phyloP scores from a whole-genome alignment of 2,888 invertebrate species.

The Macrophya alboannulata region DNA sequence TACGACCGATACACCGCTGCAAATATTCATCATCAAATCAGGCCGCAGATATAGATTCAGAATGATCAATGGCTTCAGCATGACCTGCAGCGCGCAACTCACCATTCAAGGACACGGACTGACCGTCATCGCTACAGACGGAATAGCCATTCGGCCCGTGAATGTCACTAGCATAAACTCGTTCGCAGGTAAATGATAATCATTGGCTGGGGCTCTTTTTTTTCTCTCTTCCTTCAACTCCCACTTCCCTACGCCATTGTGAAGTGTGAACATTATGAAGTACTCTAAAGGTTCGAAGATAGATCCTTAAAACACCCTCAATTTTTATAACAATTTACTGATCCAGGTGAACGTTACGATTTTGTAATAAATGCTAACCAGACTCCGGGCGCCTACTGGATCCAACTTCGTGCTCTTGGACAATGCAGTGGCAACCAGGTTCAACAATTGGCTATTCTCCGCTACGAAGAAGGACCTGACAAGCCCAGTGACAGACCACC shows the following conservation, averaged over 20 bases:
- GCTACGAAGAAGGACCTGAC: conserved; percentile 77
- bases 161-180: conserved; percentile 75
- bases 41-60: conserved; percentile 82
- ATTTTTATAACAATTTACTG: conserved; percentile 16
- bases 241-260: not conserved
- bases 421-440: conserved; percentile 76
- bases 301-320: conserved; percentile 60
- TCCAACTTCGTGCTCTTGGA: conserved; percentile 80
- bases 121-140: conserved; percentile 81
- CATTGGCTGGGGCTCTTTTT: not conserved
- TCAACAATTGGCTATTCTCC: conserved; percentile 81
- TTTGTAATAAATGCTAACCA: conserved; percentile 82
- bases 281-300: not conserved
- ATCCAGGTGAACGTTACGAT: conserved; percentile 85
- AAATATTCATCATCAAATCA: conserved; percentile 73
- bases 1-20: conserved; percentile 54
- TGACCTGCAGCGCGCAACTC: conserved; percentile 81
- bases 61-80: conserved; percentile 81
- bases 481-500: conserved; percentile 71
- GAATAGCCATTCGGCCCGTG: conserved; percentile 81
- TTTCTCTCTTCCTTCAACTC: not conserved
- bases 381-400: conserved; percentile 80
- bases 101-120: conserved; percentile 81
- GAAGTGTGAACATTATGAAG: not conserved
- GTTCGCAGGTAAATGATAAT: conserved; percentile 79